These are phyloP conservation scores for Polietes domitor DNA, from an alignment of 2,888 invertebrate species.

Conservation along the genomic window DNA sequence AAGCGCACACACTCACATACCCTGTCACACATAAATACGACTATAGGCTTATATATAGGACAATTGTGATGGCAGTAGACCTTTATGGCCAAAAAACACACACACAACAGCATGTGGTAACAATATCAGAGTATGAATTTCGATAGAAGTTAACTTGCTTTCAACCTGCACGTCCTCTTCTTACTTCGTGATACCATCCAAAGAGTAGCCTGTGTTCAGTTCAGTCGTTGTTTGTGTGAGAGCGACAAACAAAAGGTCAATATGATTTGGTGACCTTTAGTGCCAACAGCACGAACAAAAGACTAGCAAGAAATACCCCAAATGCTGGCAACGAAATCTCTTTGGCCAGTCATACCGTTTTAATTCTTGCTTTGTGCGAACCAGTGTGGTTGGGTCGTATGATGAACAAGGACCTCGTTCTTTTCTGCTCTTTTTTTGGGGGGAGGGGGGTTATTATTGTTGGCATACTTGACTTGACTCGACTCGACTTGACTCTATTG, in stretches of 20 bases:
- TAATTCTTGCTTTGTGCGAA: neutral
- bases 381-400: neutral
- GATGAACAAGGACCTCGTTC: neutral
- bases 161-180: neutral
- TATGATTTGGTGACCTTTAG: constrained; percentile 47
- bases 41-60: constrained; percentile 39
- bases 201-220: neutral
- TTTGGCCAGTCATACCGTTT: neutral
- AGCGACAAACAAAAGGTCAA: constrained; percentile 50
- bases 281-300: neutral
- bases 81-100: constrained; percentile 10
- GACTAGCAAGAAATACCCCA: neutral
- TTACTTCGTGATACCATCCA: neutral
- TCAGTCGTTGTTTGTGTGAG: neutral
- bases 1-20: neutral
- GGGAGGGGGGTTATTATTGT: neutral
- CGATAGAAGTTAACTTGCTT: neutral
- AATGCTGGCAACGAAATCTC: neutral
- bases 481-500: constrained; percentile 25
- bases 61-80: constrained; percentile 12
- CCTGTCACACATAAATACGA: neutral
- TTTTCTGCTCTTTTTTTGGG: neutral
- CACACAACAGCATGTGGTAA: neutral
- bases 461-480: constrained; percentile 32
- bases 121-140: constrained; percentile 30